Evolutionary conservation across 1,140 invertebrate genomes (phyloP), one percentile per base, ranked within the genome.

Genomic region (Teleopsis dalmanni): DNA sequence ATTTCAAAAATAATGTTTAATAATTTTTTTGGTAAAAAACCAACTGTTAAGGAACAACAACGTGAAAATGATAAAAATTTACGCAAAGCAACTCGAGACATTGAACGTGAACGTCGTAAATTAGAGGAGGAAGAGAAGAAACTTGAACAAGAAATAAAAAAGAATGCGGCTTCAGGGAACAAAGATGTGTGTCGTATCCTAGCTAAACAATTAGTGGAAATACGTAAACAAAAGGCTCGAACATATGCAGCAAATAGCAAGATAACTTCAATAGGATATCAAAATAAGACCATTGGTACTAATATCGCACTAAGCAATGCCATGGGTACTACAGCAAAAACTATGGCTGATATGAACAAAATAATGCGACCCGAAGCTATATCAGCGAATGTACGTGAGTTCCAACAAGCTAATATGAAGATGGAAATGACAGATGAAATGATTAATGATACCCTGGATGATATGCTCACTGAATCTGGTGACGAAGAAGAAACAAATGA

Each of bases 401-500:
- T 95, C 73, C 79, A 82, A 60, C 81, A 82, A 63, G 87, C 88
- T 42, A 82, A 82, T 60, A 82, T 82, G 60, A 89, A 88, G 68
- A 90, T 95, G 86, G 88, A 87, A 55, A 94, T 95, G 89, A 88
- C 88, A 9, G 91, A 94, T 73, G 91, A 95, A 78, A 88, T 94
- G 83, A 91, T 95, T 64, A 88, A 89, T 73, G 91, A 95, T 53
- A 88, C 88, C 0, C 72, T 95, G 37, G 90, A 94, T 75, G 89
- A 91, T 60, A 90, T 95, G 59, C 75, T 96, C 36, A 80, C 79
- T 46, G 90, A 91, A 59, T 91, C 87, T 16, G 91, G 84, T 10
- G 91, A 95, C 73, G 91, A 95, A 72, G 85, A 88, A 52, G 91
- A 94, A 75, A 79, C 82, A 64, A 86, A 93, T 59, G 81, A 81